phyloP scores from a whole-genome alignment of 1,140 invertebrate species.

The Sitophilus oryzae region DNA sequence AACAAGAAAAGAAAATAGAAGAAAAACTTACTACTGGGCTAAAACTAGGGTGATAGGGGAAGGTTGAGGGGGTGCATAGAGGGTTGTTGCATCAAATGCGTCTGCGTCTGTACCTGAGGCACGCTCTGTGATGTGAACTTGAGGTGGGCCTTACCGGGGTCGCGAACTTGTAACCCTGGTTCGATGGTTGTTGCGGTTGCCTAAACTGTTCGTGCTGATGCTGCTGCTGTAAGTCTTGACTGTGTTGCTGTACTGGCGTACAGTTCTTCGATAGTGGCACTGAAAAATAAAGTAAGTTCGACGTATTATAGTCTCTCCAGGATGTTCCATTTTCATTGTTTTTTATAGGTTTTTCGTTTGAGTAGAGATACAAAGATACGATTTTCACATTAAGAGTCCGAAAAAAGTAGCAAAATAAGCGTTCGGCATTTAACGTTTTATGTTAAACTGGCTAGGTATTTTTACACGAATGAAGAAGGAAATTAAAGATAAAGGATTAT shows the following conservation, averaged over 20 bases:
- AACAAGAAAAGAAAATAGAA: no score
- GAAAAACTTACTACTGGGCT: slow-evolving; percentile 17
- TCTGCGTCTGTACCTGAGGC: slow-evolving; percentile 29
- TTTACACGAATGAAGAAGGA: no score
- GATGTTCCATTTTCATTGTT: no score
- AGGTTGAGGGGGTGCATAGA: slow-evolving; percentile 12
- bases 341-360: no score
- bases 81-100: slow-evolving; percentile 12
- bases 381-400: no score
- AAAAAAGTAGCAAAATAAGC: no score
- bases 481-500: no score
- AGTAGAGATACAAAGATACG: no score
- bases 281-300: no score
- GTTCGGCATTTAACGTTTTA: no score
- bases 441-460: no score
- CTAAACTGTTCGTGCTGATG: slow-evolving; percentile 19
- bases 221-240: slow-evolving; percentile 1
- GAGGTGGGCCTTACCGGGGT: slow-evolving; percentile 36
- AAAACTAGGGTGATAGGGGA: slow-evolving; percentile 17
- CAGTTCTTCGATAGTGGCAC: slow-evolving; percentile 6
- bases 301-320: no score
- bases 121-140: slow-evolving; percentile 44
- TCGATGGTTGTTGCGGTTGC: slow-evolving; percentile 9
- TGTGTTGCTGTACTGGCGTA: not conserved
- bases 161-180: slow-evolving; percentile 46